Evolutionary conservation across 2,113 vertebrate species (phyloP), one percentile per base, ranked within the genome.

Genomic region (Rynchops niger): DNA sequence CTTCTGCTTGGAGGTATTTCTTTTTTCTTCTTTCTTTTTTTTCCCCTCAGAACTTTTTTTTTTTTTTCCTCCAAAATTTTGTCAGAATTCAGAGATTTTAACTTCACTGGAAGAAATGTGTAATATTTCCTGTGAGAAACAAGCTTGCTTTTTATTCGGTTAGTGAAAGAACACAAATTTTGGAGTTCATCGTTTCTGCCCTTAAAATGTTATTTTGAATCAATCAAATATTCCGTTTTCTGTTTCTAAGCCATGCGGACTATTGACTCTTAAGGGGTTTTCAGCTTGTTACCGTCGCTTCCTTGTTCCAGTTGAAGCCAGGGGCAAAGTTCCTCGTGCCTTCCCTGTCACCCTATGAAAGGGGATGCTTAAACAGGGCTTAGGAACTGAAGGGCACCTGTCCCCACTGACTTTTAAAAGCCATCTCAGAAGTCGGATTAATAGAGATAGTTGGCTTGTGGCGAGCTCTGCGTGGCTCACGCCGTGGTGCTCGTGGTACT

Each of bases 201-300:
- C 50, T 90, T 76, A 72, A 85, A 96, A 65, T 79, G 89, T 65
- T 91, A 6, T 92, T 97, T 95, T n/a, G 86, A 95, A 82, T 95
- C 82, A 89, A 95, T 97, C 92, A 86, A 96, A 95, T 94, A 97
- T 83, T 96, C 91, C 6, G 55, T 93, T 95, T 97, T 92, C 69
- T 94, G 52, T n/a, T 90, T 4, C 36, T 53, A 77, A 91, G 76
- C 72, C 88, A 32, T 91, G 89, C 96, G 86, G 82, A 83, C 58
- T 92, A 83, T 96, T 91, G 97, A 96, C 97, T 96, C 88, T 91
- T 66, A 1, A 19, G 83, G 45, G 59, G 40, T 5, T 85, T 83
- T 62, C 53, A 36, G 52, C 52, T 95, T 36, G 66, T 92, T 93
- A 61, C 43, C 67, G 36, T 80, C 49, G 3, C 62, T 59, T 52